phyloP scores from a whole-genome alignment of 2,888 invertebrate genomes.

The Linnaemya vulpina region DNA sequence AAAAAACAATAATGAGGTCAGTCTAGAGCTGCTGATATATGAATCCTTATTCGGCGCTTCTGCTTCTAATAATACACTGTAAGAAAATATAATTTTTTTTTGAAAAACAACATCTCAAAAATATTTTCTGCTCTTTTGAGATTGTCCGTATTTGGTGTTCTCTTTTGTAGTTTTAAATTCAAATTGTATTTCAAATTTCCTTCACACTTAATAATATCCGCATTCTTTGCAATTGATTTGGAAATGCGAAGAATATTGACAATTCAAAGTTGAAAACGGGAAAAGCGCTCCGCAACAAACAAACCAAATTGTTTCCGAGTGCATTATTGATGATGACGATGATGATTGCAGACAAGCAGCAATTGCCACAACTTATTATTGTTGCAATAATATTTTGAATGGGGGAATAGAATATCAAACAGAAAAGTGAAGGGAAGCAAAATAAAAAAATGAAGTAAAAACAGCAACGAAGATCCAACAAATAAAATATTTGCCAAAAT shows the following conservation, averaged over 20 bases:
- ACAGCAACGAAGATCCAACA: neutral
- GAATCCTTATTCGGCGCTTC: too few species aligned
- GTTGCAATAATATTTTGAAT: constrained; percentile 5
- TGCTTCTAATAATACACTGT: too few species aligned
- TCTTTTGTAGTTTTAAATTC: neutral
- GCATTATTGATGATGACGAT: constrained; percentile 35
- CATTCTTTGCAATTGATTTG: constrained; percentile 11
- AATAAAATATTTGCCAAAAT: neutral
- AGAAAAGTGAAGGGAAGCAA: neutral
- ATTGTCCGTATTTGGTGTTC: too few species aligned
- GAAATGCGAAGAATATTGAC: neutral
- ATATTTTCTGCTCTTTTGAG: too few species aligned
- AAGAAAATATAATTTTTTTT: too few species aligned
- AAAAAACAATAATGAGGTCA: too few species aligned
- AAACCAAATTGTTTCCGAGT: constrained; percentile 58
- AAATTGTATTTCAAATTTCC: neutral
- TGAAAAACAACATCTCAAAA: too few species aligned
- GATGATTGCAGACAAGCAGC: constrained; percentile 23
- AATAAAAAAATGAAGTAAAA: neutral
- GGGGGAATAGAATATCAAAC: neutral
- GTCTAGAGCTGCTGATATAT: too few species aligned
- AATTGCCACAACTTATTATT: constrained; percentile 25
- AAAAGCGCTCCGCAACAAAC: constrained; percentile 35
- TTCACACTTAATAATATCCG: constrained; percentile 25
- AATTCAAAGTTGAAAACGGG: constrained; percentile 19